Base-by-base conservation (phyloP, 37 sponge, comb jelly and placozoan genomes). In the Chondrosia reniformis region DNA sequence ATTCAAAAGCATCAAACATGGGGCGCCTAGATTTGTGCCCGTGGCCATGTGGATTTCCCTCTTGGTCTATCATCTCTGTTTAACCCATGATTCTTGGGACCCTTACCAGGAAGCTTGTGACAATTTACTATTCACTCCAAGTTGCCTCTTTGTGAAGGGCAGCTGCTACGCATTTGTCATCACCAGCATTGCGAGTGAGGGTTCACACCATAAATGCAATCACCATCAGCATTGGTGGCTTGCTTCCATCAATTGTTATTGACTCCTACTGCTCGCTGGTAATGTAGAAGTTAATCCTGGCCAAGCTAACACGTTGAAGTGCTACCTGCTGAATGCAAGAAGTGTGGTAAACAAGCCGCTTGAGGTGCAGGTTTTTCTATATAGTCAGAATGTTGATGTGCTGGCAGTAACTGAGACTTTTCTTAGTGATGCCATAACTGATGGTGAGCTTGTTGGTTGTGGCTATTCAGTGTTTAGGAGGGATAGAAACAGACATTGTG, bases 401-500 rank as follows among this genome's bases (percentile, higher is more conserved):
- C 2, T 40, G 36, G 72, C 72, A 34, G 43, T 69, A 40, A 40
- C 72, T 21, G 72, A 69, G 36, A 39, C 72, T 34, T 69, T 69
- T 39, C 72, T 69, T 34, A 69, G 43, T 69, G 72, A 64, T 30
- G 72, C 32, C 22, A 69, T 69, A 21, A 9, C 22, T 7, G 44
- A 69, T 40, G 36, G 43, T 5, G 72, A 69, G 9, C 72, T 69
- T 1, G 3, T 69, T 40, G 72, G 33, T 64, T 19, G 41, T 32
- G 21, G 10, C n/a, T 38, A 58, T 25, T 15, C 21, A 4, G 62
- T 77, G 42, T 57, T 56, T 58, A 55, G 22, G 4, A 55, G 5
- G 34, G 77, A 77, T 37, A 28, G 61, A 28, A 39, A 77, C 77
- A 58, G 77, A 15, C 77, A 77, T 58, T 59, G 77, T 22, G 79